Conservation (phyloP, 2,113 vertebrate species). For the Bujurquina vittata region DNA sequence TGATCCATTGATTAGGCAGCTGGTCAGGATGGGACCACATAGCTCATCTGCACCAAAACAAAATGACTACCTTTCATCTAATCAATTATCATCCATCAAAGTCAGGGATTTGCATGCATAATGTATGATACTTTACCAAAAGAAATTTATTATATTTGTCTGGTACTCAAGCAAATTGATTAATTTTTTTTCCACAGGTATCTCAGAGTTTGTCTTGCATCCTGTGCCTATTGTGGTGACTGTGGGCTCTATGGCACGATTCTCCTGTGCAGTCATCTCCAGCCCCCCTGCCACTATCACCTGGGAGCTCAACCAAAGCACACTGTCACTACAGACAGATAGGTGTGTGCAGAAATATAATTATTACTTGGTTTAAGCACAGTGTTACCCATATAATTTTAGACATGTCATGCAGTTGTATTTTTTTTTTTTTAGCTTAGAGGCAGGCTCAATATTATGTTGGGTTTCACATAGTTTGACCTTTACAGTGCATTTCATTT, state of each 20-base stretch:
- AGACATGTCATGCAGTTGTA: not conserved
- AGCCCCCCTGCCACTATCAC: constrained; percentile 88
- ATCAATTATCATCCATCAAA: constrained; percentile 60
- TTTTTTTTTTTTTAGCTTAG: not conserved
- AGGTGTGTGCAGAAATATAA: constrained; percentile 78
- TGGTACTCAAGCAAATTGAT: not conserved
- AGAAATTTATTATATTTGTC: not conserved
- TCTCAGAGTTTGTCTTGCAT: constrained; percentile 89
- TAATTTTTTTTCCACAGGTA: constrained; percentile 73
- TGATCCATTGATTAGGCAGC: constrained; percentile 77
- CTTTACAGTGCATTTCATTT: constrained; percentile 13
- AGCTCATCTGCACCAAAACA: constrained; percentile 64
- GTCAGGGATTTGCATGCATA: constrained; percentile 38
- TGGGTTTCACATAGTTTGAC: not conserved
- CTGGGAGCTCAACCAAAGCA: constrained; percentile 92
- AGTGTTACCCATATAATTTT: not conserved
- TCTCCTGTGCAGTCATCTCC: constrained; percentile 88
- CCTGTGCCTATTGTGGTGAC: constrained; percentile 83
- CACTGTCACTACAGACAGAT: constrained; percentile 83
- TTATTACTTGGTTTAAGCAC: not conserved
- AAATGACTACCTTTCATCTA: constrained; percentile 59
- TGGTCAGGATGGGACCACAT: constrained; percentile 51
- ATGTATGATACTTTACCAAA: constrained; percentile 15
- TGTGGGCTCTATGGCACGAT: constrained; percentile 89
- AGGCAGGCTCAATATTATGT: not conserved